Percentiles rank a stretch among this genome's conserved stretches.
phyloP scores from a whole-genome alignment of 92 coral and sea anemone genomes.

The Bergia sp. region DNA sequence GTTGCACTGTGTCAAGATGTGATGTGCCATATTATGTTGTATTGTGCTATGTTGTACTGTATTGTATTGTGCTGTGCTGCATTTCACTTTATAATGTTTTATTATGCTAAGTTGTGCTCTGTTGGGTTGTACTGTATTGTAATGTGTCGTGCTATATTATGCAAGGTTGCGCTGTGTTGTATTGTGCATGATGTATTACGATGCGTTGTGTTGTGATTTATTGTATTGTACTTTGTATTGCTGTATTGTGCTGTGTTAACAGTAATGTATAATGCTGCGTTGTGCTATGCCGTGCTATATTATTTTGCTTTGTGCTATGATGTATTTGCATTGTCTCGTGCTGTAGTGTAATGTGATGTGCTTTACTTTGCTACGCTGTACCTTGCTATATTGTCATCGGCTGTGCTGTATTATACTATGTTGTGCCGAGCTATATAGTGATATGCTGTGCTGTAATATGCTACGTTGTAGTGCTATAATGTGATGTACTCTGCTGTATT shows the following conservation, averaged over 20 bases:
- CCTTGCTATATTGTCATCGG: neutral
- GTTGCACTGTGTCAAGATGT: too few relatives aligned
- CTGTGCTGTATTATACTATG: neutral
- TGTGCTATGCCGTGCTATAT: neutral
- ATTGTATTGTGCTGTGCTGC: neutral
- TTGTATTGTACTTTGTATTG: neutral
- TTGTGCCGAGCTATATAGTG: neutral
- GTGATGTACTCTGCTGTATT: neutral
- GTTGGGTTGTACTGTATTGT: neutral
- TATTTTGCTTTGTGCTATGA: neutral
- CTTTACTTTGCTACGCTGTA: neutral
- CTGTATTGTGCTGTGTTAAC: neutral
- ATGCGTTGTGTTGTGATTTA: neutral
- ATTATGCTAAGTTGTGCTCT: too few relatives aligned
- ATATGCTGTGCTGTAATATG: too few relatives aligned
- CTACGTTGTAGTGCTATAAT: neutral
- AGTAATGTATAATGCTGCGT: neutral
- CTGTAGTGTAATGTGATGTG: neutral
- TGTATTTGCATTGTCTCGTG: too few relatives aligned
- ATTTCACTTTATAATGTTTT: too few relatives aligned
- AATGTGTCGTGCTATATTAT: neutral
- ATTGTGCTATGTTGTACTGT: too few relatives aligned
- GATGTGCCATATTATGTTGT: too few relatives aligned
- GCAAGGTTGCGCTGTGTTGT: neutral
- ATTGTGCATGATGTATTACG: too few relatives aligned